Conservation (phyloP, 2,797 vertebrate genomes). For the Anabas testudineus region DNA sequence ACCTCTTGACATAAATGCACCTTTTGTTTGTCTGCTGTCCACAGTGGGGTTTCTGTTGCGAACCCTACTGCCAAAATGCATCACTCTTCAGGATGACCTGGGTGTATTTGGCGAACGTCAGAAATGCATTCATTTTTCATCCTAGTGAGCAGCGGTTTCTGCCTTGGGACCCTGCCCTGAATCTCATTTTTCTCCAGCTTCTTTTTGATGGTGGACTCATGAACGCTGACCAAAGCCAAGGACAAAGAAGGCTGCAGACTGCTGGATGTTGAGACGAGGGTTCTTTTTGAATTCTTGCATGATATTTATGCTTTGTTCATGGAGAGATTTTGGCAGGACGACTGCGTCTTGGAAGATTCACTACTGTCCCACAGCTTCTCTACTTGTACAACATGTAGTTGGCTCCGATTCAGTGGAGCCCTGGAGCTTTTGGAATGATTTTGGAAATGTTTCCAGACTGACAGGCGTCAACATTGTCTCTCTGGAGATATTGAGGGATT, state of each 20-base stretch:
- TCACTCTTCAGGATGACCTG: slow-evolving; percentile 13
- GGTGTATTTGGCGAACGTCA: slow-evolving; percentile 49
- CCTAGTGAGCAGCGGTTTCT: slow-evolving; percentile 42
- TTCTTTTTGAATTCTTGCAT: slow-evolving; percentile 38
- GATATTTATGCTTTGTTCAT: slow-evolving; percentile 44
- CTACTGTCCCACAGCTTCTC: slow-evolving; percentile 52
- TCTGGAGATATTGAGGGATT: slow-evolving; percentile 50
- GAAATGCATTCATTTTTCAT: slow-evolving; percentile 39
- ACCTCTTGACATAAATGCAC: slow-evolving; percentile 11
- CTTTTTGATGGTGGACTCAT: slow-evolving; percentile 40
- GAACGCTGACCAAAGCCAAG: slow-evolving; percentile 44
- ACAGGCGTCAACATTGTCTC: slow-evolving; percentile 65
- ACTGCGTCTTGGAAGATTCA: slow-evolving; percentile 59
- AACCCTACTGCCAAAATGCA: slow-evolving; percentile 39
- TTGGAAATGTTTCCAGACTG: slow-evolving; percentile 73
- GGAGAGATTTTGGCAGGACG: slow-evolving; percentile 57
- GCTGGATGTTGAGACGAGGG: slow-evolving; percentile 28
- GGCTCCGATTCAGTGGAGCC: slow-evolving; percentile 60
- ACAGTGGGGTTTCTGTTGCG: slow-evolving; percentile 23
- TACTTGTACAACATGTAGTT: slow-evolving; percentile 38
- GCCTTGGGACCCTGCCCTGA: slow-evolving; percentile 44
- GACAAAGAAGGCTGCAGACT: slow-evolving; percentile 23
- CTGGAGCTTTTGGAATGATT: slow-evolving; percentile 61
- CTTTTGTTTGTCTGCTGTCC: slow-evolving; percentile 26
- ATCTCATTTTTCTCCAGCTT: slow-evolving; percentile 47